phyloP scores from a whole-genome alignment of 2,888 invertebrate species.

The Mellilla xanthometata region DNA sequence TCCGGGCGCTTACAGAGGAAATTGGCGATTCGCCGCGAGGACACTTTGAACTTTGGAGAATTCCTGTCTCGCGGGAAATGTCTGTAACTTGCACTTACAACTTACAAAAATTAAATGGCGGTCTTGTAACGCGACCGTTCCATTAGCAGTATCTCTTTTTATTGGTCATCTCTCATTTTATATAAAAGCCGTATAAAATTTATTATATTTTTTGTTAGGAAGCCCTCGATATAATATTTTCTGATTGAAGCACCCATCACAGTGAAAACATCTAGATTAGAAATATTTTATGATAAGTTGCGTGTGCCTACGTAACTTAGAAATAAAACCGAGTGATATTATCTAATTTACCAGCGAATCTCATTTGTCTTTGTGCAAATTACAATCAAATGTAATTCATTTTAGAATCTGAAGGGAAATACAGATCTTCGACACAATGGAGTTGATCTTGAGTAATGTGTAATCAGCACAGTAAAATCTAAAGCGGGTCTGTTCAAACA shows the following conservation, averaged over 20 bases:
- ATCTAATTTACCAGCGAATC: constrained; percentile 45
- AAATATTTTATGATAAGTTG: constrained; percentile 21
- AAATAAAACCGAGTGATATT: constrained; percentile 28
- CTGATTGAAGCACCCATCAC: constrained; percentile 2
- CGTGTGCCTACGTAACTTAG: constrained; percentile 24
- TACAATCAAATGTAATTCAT: constrained; percentile 60
- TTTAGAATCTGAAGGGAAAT: constrained; percentile 56
- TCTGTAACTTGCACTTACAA: constrained; percentile 29
- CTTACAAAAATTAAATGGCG: constrained; percentile 27
- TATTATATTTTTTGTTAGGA: constrained; percentile 10
- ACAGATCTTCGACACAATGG: constrained; percentile 62
- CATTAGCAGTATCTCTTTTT: constrained; percentile 12
- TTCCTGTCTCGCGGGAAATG: constrained; percentile 43
- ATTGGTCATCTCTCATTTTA: constrained; percentile 12
- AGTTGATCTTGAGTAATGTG: constrained; percentile 63
- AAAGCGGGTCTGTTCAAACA: constrained; percentile 66
- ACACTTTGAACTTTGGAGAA: constrained; percentile 51
- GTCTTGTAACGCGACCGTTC: constrained; percentile 13
- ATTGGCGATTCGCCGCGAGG: constrained; percentile 53
- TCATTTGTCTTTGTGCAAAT: constrained; percentile 49
- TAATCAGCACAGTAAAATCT: constrained; percentile 68
- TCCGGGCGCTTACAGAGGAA: constrained; percentile 54
- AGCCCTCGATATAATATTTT: constrained; percentile 3
- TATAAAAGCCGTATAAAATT: constrained; percentile 2
- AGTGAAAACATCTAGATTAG: neutral